Conservation (phyloP, 2,888 invertebrate genomes). For the Junonia oenone region DNA sequence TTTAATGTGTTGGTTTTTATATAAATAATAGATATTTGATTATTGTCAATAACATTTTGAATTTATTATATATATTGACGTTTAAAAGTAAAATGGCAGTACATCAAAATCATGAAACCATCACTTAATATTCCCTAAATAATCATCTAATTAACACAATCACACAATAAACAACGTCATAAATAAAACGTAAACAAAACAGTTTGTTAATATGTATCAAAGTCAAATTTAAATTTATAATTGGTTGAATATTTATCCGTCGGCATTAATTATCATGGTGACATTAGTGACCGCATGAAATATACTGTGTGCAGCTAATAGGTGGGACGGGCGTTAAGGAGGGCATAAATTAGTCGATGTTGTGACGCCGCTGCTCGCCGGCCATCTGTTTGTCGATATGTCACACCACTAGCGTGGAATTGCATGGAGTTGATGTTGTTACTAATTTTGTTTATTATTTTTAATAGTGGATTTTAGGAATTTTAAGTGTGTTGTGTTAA, state of each 20-base stretch:
- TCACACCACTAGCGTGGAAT: constrained; percentile 57
- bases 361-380: constrained; percentile 64
- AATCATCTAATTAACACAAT: neutral
- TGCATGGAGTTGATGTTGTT: constrained; percentile 44
- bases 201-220: neutral
- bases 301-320: constrained; percentile 75
- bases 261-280: constrained; percentile 38
- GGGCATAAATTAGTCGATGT: constrained; percentile 76
- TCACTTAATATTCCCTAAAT: neutral
- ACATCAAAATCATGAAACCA: neutral
- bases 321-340: constrained; percentile 75
- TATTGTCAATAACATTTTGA: neutral
- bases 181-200: neutral
- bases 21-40: neutral
- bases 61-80: neutral
- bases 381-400: constrained; percentile 78
- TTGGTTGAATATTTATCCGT: constrained; percentile 18
- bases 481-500: neutral
- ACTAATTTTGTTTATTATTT: neutral
- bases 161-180: neutral
- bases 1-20: neutral
- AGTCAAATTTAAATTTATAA: constrained; percentile 8
- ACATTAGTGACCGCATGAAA: constrained; percentile 57
- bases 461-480: neutral
- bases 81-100: neutral